Evolutionary conservation across 2,888 invertebrate genomes (phyloP), one percentile per base, ranked within the genome.

Genomic region (Eretmocerus hayati): DNA sequence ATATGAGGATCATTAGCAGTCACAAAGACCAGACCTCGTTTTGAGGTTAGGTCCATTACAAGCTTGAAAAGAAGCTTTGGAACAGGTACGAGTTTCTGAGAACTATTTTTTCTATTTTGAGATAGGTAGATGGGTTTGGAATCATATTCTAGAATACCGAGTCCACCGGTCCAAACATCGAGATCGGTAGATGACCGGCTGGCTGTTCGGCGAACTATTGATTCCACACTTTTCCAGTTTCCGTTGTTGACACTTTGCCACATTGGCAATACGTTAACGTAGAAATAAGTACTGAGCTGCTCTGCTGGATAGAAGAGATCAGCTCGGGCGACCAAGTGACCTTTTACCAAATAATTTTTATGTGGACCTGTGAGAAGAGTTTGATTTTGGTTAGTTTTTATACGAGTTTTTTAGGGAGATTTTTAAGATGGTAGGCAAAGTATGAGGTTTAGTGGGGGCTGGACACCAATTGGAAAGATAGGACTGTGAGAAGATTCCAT

Each of bases 181-280:
- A 74, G 57, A 33, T 67, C 63, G 1, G 61, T 47, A 4, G 58
- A 35, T n/a, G 54, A 53, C 1, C 26, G 33, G 11, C 33, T 49
- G 2, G 69, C 71, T 18, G 61, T 62, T 2, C 59, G 51, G 33
- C 72, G 60, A 3, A 69, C 56, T 39, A 60, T 59, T 3, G 48
- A 51, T 59, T 75, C 74, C n/a, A 74, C 50, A 13, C 42, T 54
- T n/a, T 60, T 59, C 74, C 75, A 75, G 57, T 75, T 74, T 4
- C 72, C 72, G 5, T 61, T 69, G 54, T 75, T 75, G 48, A 75
- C 63, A 4, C 59, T 63, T 33, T 72, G 71, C 75, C 74, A 76
- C 59, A 74, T 79, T 0, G 80, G 79, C 1, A 75, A 74, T 0
- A 65, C 74, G 59, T 80, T 80, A 11, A 77, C 64, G 58, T 75